Evolutionary conservation across 2,113 vertebrate genomes (phyloP).

Genomic region (Sisor rabdophorus): DNA sequence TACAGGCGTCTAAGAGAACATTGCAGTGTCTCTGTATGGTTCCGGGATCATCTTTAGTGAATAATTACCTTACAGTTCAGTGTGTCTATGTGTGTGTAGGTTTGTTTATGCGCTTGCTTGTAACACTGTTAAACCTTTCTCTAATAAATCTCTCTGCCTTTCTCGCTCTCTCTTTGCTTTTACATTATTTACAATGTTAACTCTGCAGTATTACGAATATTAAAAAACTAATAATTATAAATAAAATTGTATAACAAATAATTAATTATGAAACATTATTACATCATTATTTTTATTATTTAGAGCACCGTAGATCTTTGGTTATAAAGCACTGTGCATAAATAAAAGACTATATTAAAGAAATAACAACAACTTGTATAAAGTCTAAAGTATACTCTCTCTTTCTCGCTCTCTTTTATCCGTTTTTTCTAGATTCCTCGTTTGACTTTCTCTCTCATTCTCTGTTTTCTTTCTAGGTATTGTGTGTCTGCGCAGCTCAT

Average conservation of each 20-base stretch:
- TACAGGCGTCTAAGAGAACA: background rate
- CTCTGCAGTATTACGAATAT: too few relatives aligned
- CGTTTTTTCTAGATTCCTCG: background rate
- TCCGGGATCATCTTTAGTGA: background rate
- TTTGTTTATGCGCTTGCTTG: background rate
- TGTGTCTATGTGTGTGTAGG: conserved; percentile 40
- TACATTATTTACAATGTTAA: too few relatives aligned
- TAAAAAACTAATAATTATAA: too few relatives aligned
- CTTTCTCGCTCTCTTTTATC: background rate
- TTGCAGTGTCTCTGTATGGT: background rate
- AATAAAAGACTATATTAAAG: background rate
- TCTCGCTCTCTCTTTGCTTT: too few relatives aligned
- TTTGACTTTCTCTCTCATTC: conserved; percentile 3
- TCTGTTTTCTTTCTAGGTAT: background rate
- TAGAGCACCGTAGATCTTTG: background rate
- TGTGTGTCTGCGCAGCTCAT: conserved; percentile 28
- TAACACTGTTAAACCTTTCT: background rate
- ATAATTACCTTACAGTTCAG: conserved; percentile 30
- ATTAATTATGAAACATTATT: too few relatives aligned
- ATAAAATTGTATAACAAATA: too few relatives aligned
- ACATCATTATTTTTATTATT: background rate
- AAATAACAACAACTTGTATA: background rate
- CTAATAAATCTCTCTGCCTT: too few relatives aligned
- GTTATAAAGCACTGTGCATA: background rate
- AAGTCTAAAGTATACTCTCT: background rate